These are phyloP conservation scores for Euschistus heros DNA, from an alignment of 1,140 invertebrate genomes.

Conservation along the genomic window DNA sequence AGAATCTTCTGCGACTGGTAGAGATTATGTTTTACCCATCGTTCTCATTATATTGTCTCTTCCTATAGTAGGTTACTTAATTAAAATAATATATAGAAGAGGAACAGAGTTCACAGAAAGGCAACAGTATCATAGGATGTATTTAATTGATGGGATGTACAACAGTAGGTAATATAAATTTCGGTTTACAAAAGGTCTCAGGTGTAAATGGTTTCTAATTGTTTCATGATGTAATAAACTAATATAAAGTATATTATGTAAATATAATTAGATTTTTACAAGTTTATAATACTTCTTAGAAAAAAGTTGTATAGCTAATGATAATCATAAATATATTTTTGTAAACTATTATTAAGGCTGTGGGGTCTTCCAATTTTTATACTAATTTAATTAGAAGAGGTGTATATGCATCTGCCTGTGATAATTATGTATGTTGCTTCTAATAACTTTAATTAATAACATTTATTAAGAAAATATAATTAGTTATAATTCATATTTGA, in stretches of 20 bases:
- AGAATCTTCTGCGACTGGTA: conserved; percentile 27
- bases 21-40: conserved; percentile 45
- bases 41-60: conserved; percentile 51
- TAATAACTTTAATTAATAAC: no score
- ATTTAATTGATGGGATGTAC: conserved; percentile 72
- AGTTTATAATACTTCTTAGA: no score
- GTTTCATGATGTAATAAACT: no score
- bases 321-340: no score
- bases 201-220: no score
- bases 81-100: conserved; percentile 49
- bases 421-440: no score
- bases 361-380: conserved; percentile 10
- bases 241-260: no score
- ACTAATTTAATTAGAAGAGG: neutral
- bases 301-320: no score
- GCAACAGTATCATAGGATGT: conserved; percentile 64
- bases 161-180: conserved; percentile 44
- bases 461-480: no score
- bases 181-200: neutral
- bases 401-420: no score
- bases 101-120: conserved; percentile 63
- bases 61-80: conserved; percentile 47
- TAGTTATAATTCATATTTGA: no score
- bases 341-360: neutral
- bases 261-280: no score